These are phyloP conservation scores for Chaetodon auriga DNA, from an alignment of 2,113 vertebrate genomes.

Conservation along the genomic window DNA sequence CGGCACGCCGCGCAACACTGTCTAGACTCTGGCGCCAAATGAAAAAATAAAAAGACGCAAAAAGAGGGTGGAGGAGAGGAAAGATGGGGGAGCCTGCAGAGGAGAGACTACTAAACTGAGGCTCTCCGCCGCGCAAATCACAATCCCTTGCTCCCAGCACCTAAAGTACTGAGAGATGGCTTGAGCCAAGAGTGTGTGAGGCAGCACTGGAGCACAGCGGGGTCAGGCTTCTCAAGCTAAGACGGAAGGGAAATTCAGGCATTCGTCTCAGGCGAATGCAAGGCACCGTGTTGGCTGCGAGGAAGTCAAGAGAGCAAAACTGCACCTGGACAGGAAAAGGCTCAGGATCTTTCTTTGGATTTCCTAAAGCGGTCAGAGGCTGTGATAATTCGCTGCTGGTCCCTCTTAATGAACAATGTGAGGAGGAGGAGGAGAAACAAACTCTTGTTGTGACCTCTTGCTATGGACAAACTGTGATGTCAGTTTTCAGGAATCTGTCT, in stretches of 20 bases:
- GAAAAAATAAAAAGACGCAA: constrained; percentile 49
- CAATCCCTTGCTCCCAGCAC: constrained; percentile 71
- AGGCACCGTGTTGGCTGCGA: constrained; percentile 47
- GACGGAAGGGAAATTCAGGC: constrained; percentile 65
- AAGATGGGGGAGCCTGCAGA: constrained; percentile 66
- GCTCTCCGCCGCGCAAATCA: constrained; percentile 58
- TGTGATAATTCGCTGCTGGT: constrained; percentile 68
- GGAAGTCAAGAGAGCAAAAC: constrained; percentile 36
- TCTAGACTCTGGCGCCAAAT: constrained; percentile 83
- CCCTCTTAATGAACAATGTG: constrained; percentile 50
- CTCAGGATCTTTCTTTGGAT: constrained; percentile 43
- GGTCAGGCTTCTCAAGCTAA: constrained; percentile 35
- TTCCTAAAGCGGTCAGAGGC: constrained; percentile 49
- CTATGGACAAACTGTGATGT: constrained; percentile 64
- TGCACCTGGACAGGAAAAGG: constrained; percentile 31
- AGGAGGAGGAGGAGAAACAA: constrained; percentile 35
- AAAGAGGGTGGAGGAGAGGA: constrained; percentile 53
- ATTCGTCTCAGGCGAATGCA: constrained; percentile 55
- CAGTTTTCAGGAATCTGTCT: constrained; percentile 57
- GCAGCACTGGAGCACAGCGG: constrained; percentile 45
- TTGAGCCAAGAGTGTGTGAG: constrained; percentile 46
- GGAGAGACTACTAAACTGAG: constrained; percentile 60
- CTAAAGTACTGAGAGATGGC: constrained; percentile 56
- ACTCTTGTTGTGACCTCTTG: constrained; percentile 49
- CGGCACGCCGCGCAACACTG: constrained; percentile 92